These are phyloP conservation scores for Julus scanicus DNA, from an alignment of 2,888 invertebrate species.

Conservation along the genomic window DNA sequence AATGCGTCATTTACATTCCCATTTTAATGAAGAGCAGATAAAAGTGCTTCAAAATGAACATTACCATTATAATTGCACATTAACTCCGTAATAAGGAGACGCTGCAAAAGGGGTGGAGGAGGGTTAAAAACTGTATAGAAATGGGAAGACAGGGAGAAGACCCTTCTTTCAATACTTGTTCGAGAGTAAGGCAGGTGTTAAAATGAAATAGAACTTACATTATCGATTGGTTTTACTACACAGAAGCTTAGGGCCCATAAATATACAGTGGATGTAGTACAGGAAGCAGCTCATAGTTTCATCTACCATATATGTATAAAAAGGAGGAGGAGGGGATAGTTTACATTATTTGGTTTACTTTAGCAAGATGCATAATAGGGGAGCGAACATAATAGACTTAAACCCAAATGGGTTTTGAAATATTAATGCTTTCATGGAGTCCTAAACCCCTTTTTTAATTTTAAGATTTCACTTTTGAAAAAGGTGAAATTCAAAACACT, in stretches of 20 bases:
- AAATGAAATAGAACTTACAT: constrained; percentile 38
- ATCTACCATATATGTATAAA: not conserved
- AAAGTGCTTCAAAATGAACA: constrained; percentile 36
- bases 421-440: not conserved
- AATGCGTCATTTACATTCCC: constrained; percentile 42
- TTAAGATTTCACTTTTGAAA: not conserved
- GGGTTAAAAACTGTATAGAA: not conserved
- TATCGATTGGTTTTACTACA: constrained; percentile 16
- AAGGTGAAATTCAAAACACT: not conserved
- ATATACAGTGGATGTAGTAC: not conserved
- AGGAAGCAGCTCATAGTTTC: not conserved
- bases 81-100: constrained; percentile 38
- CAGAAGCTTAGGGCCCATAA: not conserved
- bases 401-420: not conserved
- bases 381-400: not conserved
- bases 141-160: not conserved
- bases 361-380: not conserved
- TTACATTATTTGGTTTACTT: not conserved
- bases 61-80: constrained; percentile 39
- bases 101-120: not conserved
- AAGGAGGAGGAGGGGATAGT: not conserved
- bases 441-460: not conserved
- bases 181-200: not conserved
- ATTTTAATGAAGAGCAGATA: constrained; percentile 42
- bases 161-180: not conserved